Percentiles rank a stretch among this genome's conserved stretches.
Evolutionary conservation across 2,113 vertebrate species (phyloP).

Genomic region (Neoarius graeffei): DNA sequence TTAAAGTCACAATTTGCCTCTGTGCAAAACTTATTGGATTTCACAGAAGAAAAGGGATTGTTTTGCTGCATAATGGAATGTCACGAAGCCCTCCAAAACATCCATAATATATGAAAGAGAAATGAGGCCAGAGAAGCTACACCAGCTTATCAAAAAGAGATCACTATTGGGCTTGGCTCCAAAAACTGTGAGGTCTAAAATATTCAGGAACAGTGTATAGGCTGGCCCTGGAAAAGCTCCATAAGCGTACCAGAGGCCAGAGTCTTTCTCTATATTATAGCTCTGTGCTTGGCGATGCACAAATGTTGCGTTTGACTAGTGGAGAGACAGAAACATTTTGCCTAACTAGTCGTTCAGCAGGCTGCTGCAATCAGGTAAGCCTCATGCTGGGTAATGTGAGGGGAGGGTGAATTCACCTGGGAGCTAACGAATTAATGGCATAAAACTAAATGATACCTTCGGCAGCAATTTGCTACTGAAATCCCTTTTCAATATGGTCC

Average conservation of each 20-base stretch:
- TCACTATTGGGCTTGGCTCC: slow-evolving; percentile 23
- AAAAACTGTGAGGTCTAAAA: slow-evolving; percentile 39
- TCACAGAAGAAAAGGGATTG: slow-evolving; percentile 56
- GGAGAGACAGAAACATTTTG: slow-evolving; percentile 20
- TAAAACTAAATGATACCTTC: slow-evolving; percentile 7
- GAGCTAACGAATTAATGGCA: slow-evolving; percentile 10
- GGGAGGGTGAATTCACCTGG: not conserved
- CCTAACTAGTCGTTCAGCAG: not conserved
- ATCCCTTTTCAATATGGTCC: not conserved
- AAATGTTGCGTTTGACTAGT: slow-evolving; percentile 12
- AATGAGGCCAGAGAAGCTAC: slow-evolving; percentile 38
- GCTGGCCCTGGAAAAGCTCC: slow-evolving; percentile 35
- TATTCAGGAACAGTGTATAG: slow-evolving; percentile 27
- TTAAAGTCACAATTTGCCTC: slow-evolving; percentile 65
- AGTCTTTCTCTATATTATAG: slow-evolving; percentile 12
- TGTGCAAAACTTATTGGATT: slow-evolving; percentile 59
- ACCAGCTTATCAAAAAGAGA: slow-evolving; percentile 28
- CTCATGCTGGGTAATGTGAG: slow-evolving; percentile 2
- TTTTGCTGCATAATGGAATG: slow-evolving; percentile 55
- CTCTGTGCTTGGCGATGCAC: not conserved
- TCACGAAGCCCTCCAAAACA: slow-evolving; percentile 39
- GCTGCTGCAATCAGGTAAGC: slow-evolving; percentile 26
- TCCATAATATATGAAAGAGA: slow-evolving; percentile 44
- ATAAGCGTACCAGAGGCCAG: not conserved
- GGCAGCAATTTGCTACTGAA: not conserved